Conservation (phyloP, 2,113 vertebrate species). For the Chaetodon auriga region DNA sequence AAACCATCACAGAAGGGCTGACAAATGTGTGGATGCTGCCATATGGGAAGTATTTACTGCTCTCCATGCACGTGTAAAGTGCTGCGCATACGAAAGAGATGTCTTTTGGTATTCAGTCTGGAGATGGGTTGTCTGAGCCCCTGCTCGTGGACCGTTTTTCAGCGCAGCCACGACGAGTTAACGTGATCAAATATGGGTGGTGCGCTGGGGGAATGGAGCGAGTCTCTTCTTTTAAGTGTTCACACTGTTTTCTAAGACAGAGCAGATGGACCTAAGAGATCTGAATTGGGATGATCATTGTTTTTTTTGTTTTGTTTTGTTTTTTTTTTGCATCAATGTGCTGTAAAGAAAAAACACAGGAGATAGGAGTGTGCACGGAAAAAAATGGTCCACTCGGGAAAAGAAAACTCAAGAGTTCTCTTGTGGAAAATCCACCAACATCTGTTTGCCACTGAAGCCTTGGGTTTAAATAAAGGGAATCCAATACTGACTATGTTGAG, state of each 20-base stretch:
- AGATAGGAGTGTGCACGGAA: not conserved
- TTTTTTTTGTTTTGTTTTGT: not conserved
- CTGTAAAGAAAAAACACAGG: not conserved
- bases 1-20: constrained; percentile 46
- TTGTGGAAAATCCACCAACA: not conserved
- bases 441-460: constrained; percentile 13
- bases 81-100: constrained; percentile 23
- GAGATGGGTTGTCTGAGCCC: constrained; percentile 11
- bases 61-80: constrained; percentile 44
- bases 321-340: not conserved
- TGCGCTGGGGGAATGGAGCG: not conserved
- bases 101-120: constrained; percentile 42
- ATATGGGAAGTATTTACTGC: constrained; percentile 64
- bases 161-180: not conserved
- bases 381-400: not conserved
- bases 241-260: not conserved
- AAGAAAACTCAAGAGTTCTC: not conserved
- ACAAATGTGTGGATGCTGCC: constrained; percentile 56
- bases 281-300: not conserved
- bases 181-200: not conserved
- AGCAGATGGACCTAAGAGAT: not conserved
- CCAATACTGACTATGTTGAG: constrained; percentile 9
- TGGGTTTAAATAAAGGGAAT: not conserved
- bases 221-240: not conserved
- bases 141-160: constrained; percentile 5